These are phyloP conservation scores for Eurystomus glaucurus DNA, from an alignment of 2,797 vertebrate genomes.

Conservation along the genomic window DNA sequence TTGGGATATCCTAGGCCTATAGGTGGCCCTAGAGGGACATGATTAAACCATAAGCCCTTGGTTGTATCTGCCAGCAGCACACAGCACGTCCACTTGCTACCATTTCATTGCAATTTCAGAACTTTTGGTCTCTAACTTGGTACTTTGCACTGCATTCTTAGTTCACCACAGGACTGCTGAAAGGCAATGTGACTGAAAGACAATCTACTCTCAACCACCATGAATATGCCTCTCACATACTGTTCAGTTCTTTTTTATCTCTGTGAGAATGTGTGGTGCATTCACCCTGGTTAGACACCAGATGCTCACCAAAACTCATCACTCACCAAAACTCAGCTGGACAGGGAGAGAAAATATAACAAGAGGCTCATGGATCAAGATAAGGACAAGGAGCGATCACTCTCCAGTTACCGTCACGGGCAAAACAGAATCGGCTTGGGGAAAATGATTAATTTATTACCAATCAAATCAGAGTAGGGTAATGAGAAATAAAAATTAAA, in stretches of 20 bases:
- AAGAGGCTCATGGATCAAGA: too few relatives aligned
- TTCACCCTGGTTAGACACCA: not conserved
- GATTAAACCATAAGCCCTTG: not conserved
- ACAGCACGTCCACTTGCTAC: not conserved
- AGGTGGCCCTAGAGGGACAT: not conserved
- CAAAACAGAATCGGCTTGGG: too few relatives aligned
- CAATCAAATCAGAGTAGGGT: too few relatives aligned
- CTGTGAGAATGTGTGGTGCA: not conserved
- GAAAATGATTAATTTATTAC: too few relatives aligned
- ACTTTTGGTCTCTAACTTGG: not conserved
- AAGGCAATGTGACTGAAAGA: not conserved
- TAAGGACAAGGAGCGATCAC: too few relatives aligned
- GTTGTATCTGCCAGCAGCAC: not conserved
- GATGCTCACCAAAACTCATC: not conserved
- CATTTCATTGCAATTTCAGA: not conserved
- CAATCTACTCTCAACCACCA: not conserved
- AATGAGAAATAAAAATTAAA: too few relatives aligned
- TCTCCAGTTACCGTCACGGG: too few relatives aligned
- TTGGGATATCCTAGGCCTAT: not conserved
- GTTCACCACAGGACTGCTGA: not conserved
- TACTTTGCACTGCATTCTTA: not conserved
- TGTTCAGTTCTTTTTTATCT: not conserved
- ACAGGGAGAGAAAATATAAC: too few relatives aligned
- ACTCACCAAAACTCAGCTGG: too few relatives aligned
- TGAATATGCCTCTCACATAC: not conserved